A percentile compares a stretch with the other conserved stretches of the same genome.
phyloP scores from a whole-genome alignment of 2,797 vertebrate species.

The Taeniopygia guttata region DNA sequence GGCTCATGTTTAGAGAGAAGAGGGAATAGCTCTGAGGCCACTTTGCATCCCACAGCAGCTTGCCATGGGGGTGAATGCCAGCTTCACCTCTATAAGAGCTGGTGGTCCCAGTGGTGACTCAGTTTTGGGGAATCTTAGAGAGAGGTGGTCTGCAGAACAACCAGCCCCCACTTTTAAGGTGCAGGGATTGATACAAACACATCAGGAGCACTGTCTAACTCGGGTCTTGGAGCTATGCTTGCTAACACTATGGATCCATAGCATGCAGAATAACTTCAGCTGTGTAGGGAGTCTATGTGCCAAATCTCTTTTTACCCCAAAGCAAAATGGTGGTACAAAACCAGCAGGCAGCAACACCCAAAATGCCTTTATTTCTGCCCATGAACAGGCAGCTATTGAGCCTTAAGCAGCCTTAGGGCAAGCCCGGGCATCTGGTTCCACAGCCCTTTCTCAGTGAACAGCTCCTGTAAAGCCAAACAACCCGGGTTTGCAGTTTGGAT shows the following conservation, averaged over 20 bases:
- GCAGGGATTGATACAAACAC: not conserved
- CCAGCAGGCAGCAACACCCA: not conserved
- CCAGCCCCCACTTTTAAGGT: no score
- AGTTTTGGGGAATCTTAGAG: not conserved
- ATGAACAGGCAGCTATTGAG: not conserved
- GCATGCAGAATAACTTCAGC: not conserved
- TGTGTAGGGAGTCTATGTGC: accelerated
- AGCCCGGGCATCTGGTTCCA: accelerated
- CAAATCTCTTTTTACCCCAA: not conserved
- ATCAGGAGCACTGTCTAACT: not conserved
- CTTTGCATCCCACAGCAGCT: not conserved
- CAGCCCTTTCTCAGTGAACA: not conserved
- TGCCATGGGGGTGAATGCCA: accelerated
- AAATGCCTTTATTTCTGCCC: not conserved
- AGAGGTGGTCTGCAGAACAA: not conserved
- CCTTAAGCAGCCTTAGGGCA: not conserved
- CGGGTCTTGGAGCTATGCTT: not conserved
- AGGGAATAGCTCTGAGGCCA: not conserved
- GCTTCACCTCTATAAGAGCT: accelerated
- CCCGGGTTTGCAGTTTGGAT: not conserved
- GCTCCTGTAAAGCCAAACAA: not conserved
- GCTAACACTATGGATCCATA: accelerated
- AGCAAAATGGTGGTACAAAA: not conserved
- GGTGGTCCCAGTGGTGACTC: not conserved
- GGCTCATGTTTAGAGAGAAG: not conserved